Percentiles rank a stretch among this genome's conserved stretches.
Evolutionary conservation across 2,888 invertebrate genomes (phyloP).

Genomic region (Pogonocherus hispidulus): DNA sequence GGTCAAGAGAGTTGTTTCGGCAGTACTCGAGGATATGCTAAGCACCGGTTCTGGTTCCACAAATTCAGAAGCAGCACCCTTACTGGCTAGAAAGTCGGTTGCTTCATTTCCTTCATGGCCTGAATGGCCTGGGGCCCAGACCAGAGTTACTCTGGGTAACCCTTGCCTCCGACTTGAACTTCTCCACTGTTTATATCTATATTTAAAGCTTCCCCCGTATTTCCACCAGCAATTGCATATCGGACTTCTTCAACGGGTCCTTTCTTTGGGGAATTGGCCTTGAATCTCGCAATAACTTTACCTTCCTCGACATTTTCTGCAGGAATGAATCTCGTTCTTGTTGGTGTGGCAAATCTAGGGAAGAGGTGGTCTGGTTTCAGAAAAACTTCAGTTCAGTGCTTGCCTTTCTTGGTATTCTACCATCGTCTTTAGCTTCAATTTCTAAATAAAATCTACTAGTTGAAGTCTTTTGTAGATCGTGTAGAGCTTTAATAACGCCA

Average conservation of each 20-base stretch:
- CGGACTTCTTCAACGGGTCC: constrained; percentile 79
- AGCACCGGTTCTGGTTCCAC: no score
- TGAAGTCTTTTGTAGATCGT: constrained; percentile 74
- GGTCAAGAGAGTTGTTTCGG: no score
- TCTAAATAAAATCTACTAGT: constrained; percentile 78
- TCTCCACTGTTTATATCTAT: constrained; percentile 86
- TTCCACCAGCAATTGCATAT: constrained; percentile 94
- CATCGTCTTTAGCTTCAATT: constrained; percentile 87
- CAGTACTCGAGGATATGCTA: no score
- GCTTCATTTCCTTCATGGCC: no score
- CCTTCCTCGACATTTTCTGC: constrained; percentile 86
- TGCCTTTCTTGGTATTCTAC: constrained; percentile 77
- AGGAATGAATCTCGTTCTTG: constrained; percentile 81
- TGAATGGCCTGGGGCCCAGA: no score
- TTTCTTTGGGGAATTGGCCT: constrained; percentile 85
- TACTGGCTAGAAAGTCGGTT: no score
- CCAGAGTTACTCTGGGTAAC: no score
- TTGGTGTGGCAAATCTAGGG: constrained; percentile 81
- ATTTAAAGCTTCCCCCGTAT: constrained; percentile 87
- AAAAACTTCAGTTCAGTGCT: constrained; percentile 82
- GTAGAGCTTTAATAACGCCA: constrained; percentile 88
- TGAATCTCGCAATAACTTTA: constrained; percentile 81
- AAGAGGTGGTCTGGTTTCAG: constrained; percentile 84
- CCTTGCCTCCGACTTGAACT: constrained; percentile 82
- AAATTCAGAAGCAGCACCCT: no score